A percentile compares a stretch with the other conserved stretches of the same genome.
Evolutionary conservation across 2,888 invertebrate genomes (phyloP).

Genomic region (Shargacucullia verbasci): DNA sequence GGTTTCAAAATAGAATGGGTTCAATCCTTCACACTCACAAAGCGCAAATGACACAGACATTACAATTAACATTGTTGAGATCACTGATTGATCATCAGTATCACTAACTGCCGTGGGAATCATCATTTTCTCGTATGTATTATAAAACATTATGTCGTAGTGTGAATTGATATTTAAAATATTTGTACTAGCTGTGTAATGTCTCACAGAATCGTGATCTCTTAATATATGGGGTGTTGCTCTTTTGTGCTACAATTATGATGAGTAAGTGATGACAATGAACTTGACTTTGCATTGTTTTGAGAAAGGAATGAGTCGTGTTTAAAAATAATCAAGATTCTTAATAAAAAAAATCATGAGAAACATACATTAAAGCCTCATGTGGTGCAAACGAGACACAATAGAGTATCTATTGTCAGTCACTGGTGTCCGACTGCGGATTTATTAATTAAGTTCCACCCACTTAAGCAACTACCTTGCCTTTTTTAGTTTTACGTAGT

Average conservation of each 20-base stretch:
- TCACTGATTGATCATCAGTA: slow-evolving; percentile 7
- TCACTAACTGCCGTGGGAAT: slow-evolving; percentile 38
- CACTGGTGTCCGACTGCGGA: too few relatives aligned
- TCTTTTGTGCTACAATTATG: slow-evolving; percentile 30
- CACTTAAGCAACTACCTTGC: too few relatives aligned
- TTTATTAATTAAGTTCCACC: too few relatives aligned
- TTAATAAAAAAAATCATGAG: too few relatives aligned
- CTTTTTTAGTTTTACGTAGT: too few relatives aligned
- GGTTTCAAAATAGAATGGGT: too few relatives aligned
- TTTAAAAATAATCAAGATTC: too few relatives aligned
- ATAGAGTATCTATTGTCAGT: too few relatives aligned
- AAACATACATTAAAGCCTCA: too few relatives aligned
- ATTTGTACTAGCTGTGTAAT: slow-evolving; percentile 1
- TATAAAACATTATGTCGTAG: slow-evolving; percentile 13
- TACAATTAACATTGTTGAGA: slow-evolving; percentile 21
- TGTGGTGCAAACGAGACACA: too few relatives aligned
- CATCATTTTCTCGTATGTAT: slow-evolving; percentile 5
- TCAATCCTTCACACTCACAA: slow-evolving; percentile 20
- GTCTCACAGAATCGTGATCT: slow-evolving; percentile 41
- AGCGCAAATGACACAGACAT: slow-evolving; percentile 30
- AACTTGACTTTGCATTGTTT: slow-evolving; percentile 12
- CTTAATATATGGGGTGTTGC: slow-evolving; percentile 35
- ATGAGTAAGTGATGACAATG: slow-evolving; percentile 14
- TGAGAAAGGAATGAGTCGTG: neutral
- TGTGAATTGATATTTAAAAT: slow-evolving; percentile 23